Conservation (phyloP, 2,888 invertebrate species). For the Microctonus brassicae region DNA sequence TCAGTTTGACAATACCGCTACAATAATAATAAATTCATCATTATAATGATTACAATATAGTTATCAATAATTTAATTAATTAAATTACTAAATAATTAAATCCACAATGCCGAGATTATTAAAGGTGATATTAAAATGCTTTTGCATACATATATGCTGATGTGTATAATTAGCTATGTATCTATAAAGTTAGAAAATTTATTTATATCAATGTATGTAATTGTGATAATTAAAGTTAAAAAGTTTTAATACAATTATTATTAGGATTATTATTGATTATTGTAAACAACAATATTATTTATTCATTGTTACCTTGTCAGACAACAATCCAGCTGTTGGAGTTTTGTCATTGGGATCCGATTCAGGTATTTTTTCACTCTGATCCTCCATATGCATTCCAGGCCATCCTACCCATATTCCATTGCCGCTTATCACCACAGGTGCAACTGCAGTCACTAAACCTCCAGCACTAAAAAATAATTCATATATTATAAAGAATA, state of each 20-base stretch:
- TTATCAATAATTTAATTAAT: too few species aligned
- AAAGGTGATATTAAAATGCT: background rate
- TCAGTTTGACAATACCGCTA: background rate
- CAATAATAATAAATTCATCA: too few species aligned
- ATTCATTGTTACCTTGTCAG: constrained; percentile 77
- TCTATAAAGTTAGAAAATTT: background rate
- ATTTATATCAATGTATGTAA: background rate
- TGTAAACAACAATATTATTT: background rate
- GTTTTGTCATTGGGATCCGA: constrained; percentile 88
- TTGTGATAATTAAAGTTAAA: constrained; percentile 2
- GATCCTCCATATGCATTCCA: constrained; percentile 84
- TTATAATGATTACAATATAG: too few species aligned
- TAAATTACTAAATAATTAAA: too few species aligned
- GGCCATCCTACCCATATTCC: constrained; percentile 95
- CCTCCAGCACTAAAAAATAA: constrained; percentile 83
- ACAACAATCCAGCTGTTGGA: constrained; percentile 87
- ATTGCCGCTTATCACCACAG: constrained; percentile 86
- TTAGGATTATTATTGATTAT: background rate
- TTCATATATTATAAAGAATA: background rate
- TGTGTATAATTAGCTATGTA: background rate
- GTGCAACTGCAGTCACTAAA: constrained; percentile 90
- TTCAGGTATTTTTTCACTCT: constrained; percentile 85
- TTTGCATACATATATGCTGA: background rate
- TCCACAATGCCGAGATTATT: background rate
- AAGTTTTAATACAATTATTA: background rate